Evolutionary conservation across 2,113 vertebrate genomes (phyloP).

Genomic region (Hylia prasina): DNA sequence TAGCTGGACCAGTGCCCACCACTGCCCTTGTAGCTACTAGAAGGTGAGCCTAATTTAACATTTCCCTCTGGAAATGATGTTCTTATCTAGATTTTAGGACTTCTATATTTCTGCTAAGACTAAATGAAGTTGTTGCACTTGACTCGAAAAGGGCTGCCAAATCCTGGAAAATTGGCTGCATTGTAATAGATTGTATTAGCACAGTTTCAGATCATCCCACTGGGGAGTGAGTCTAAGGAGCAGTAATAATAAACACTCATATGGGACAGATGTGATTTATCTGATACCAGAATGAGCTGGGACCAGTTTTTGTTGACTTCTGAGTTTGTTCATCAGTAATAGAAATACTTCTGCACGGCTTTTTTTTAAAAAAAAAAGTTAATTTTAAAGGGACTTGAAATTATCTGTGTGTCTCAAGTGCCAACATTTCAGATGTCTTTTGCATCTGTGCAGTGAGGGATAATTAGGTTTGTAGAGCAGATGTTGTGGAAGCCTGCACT

Average conservation of each 20-base stretch:
- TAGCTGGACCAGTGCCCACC: background rate
- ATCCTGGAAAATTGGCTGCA: background rate
- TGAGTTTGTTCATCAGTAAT: background rate
- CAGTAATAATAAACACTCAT: background rate
- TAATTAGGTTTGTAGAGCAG: constrained; percentile 60
- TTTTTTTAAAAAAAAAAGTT: background rate
- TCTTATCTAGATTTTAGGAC: background rate
- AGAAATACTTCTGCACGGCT: background rate
- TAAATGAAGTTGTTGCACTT: background rate
- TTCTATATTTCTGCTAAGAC: background rate
- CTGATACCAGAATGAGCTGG: background rate
- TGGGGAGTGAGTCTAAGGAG: background rate
- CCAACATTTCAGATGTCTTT: constrained; percentile 18
- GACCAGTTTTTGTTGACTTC: background rate
- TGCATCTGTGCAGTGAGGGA: background rate
- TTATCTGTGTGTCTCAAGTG: background rate
- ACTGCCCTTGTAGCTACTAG: background rate
- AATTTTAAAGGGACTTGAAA: background rate
- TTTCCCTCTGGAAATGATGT: background rate
- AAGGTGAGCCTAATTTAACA: background rate
- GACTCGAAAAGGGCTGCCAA: background rate
- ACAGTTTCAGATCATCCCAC: background rate
- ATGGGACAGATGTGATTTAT: background rate
- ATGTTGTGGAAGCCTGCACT: constrained; percentile 52
- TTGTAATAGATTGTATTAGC: background rate